Base-by-base conservation (phyloP, 2,888 invertebrate genomes). In the Chaetogeoica ovagalla region DNA sequence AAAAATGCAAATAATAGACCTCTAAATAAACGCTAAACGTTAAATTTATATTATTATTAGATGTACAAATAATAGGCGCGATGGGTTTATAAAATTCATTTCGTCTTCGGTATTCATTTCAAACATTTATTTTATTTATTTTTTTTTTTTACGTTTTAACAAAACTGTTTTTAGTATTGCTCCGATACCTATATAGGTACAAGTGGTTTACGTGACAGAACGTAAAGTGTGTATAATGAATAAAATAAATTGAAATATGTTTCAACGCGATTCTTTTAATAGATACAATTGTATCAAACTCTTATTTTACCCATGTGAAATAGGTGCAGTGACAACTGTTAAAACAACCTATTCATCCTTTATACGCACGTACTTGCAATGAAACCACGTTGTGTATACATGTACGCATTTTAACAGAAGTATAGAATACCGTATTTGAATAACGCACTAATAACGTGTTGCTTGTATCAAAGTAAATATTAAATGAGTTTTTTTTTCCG, bases 191-290 rank as follows among this genome's bases (percentile, higher is more conserved):
- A 37, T 65, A n/a, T 39, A 63, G 63, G 15, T 57, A 71, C 57
- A 71, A n/a, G 21, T 71, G 70, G 57, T 59, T 71, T 70, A 57
- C n/a, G n/a, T n/a, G 37, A 37, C 70, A 39, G 15, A 59, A 43
- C 43, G 6, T 9, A 43, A 9, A 9, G 9, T 1, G 15, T 8
- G 39, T 48, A 8, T 57, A 71, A 57, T 59, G 39, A 71, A 71
- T 71, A 59, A 71, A 59, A 21, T 30, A 71, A 59, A 21, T 30
- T 70, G 17, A 71, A 71, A 71, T 21, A 21, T 39, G 57, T 59
- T 71, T 57, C 57, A 59, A 71, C 57, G 30, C 30, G 21, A 13
- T 21, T 59, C 70, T 71, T 57, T 39, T 69, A 30, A 30, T 13
- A 69, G 30, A 3, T 11, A 13, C 30, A 30, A 65, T 65, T 30